Evolutionary conservation across 35 echinoderm and acorn worm genomes (phyloP), one percentile per base, ranked within the genome.

Genomic region (Lytechinus variegatus): DNA sequence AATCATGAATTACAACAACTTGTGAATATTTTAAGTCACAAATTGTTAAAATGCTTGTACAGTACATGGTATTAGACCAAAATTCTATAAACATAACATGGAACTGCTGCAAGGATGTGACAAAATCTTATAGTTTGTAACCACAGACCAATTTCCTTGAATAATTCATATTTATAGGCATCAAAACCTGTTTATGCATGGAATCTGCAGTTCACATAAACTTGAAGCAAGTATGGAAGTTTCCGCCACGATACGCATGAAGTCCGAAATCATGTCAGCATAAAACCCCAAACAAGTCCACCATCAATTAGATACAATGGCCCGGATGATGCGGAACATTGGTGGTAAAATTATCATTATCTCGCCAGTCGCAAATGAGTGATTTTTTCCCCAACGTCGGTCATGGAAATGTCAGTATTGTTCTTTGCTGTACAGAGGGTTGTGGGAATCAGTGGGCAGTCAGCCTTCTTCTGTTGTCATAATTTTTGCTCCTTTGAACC

Each of bases 261-360:
- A 79, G 14, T 19, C 24, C 21, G 21, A 79, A 79, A 79, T 79
- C 66, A 79, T 79, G 66, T 79, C 66, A 16, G 66, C 14, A 4
- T 14, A 4, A 79, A 79, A 79, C 66, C 66, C 19, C 14, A 79
- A 79, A 79, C 66, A 79, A 79, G 66, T 79, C 66, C 66, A 79
- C 66, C 66, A n/a, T 79, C 6, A 79, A 79, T 79, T 16, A 79
- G n/a, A 24, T n/a, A 79, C n/a, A 79, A 79, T 79, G 66, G 66
- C 16, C 66, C 66, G 3, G n/a, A n/a, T 16, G 66, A 24, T 79
- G 66, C n/a, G 66, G 66, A 79, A 79, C 66, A 79, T 79, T 79
- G 66, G 66, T 79, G 66, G 66, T 79, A 24, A 79, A 79, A 79
- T 79, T 79, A 79, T 79, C 66, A 79, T 79, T 79, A 79, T 79